phyloP scores from a whole-genome alignment of 53 echinoderm and acorn worm species.

The Holothuria scabra region DNA sequence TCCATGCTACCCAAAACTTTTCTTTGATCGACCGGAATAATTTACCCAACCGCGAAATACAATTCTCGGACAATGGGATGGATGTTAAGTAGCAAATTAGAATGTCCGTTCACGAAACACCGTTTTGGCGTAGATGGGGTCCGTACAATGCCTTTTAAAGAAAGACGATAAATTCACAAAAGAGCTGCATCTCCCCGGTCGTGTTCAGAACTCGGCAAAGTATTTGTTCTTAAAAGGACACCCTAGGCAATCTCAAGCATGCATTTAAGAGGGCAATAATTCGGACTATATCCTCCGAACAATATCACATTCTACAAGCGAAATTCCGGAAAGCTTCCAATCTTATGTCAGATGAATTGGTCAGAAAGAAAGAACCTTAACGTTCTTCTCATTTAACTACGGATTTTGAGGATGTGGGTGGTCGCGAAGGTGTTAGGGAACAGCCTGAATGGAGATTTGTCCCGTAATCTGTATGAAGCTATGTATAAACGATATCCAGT shows the following conservation, averaged over 20 bases:
- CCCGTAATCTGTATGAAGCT: background rate
- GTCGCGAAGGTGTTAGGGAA: slow-evolving; percentile 3
- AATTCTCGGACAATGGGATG: slow-evolving; percentile 9
- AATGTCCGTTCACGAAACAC: slow-evolving; percentile 24
- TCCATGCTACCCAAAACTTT: background rate
- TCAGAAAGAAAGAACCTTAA: background rate
- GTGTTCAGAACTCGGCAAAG: too few species aligned
- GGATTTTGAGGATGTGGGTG: background rate
- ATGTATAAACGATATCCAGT: slow-evolving; percentile 3
- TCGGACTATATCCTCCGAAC: slow-evolving; percentile 1
- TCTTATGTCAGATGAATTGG: background rate
- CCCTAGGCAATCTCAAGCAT: slow-evolving; percentile 20
- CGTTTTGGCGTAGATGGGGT: background rate
- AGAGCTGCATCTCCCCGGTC: too few species aligned
- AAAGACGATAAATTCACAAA: slow-evolving; percentile 17
- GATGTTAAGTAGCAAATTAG: slow-evolving; percentile 24
- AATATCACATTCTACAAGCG: slow-evolving; percentile 21
- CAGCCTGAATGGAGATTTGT: slow-evolving; percentile 13
- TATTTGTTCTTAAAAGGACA: background rate
- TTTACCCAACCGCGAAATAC: slow-evolving; percentile 9
- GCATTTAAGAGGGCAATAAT: slow-evolving; percentile 6
- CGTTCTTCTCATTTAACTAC: too few species aligned
- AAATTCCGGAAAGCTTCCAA: slow-evolving; percentile 23
- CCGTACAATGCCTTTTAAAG: background rate
- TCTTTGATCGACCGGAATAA: slow-evolving; percentile 32